Conservation (phyloP, 30 jellyfish, hydroid and myxozoan species). For the Pelagia noctiluca region DNA sequence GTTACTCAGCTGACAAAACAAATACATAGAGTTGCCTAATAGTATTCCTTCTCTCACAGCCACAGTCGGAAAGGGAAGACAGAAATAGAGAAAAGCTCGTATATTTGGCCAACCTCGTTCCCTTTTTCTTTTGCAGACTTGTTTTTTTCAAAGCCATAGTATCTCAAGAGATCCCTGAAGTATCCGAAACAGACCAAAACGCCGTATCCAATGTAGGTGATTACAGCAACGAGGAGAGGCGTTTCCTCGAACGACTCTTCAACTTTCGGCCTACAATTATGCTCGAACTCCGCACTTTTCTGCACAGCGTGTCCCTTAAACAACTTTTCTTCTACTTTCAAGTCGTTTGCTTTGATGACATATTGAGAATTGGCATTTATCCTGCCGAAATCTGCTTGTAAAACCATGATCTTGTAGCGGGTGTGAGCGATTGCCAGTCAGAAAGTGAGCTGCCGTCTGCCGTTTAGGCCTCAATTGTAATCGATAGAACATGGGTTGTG, state of each 20-base stretch:
- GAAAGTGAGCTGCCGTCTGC: too few relatives aligned
- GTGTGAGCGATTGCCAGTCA: too few relatives aligned
- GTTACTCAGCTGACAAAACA: too few relatives aligned
- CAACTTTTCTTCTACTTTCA: slow-evolving; percentile 12
- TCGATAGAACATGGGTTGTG: too few relatives aligned
- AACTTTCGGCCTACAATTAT: slow-evolving; percentile 1
- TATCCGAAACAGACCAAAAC: slow-evolving; percentile 89
- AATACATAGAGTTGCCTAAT: too few relatives aligned
- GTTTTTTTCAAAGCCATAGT: slow-evolving; percentile 79
- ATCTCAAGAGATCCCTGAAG: slow-evolving; percentile 84
- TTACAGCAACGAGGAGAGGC: slow-evolving; percentile 92
- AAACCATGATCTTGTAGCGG: background rate
- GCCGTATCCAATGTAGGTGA: slow-evolving; percentile 96
- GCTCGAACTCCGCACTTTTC: background rate
- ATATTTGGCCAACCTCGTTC: slow-evolving; percentile 84
- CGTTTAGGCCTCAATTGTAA: too few relatives aligned
- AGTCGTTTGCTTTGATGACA: background rate
- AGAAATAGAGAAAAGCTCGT: too few relatives aligned
- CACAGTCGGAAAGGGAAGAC: too few relatives aligned
- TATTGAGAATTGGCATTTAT: background rate
- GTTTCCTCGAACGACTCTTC: slow-evolving; percentile 89
- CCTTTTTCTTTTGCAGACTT: slow-evolving; percentile 94
- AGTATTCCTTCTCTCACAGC: too few relatives aligned
- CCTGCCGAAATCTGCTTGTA: slow-evolving; percentile 12
- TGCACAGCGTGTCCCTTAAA: background rate